A percentile compares a stretch with the other conserved stretches of the same genome.
phyloP scores from a whole-genome alignment of 2,888 invertebrate species.

The Heterodera filipjevi region DNA sequence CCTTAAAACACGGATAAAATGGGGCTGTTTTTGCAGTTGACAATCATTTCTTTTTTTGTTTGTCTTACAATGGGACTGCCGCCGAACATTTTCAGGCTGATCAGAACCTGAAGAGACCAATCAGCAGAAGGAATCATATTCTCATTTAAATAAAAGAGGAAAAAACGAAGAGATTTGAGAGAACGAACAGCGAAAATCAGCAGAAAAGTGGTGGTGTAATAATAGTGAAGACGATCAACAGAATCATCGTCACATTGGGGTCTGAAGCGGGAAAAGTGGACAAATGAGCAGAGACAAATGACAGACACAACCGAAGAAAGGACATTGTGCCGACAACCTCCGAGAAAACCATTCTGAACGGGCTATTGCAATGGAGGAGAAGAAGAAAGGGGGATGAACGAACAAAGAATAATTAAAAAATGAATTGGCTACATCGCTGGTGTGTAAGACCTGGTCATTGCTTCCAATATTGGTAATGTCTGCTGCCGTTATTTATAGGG shows the following conservation, averaged over 20 bases:
- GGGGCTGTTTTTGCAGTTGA: not conserved
- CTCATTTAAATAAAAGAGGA: not conserved
- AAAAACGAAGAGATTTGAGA: not conserved
- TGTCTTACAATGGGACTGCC: conserved; percentile 52
- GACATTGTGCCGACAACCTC: conserved; percentile 65
- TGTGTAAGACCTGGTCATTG: too few relatives aligned
- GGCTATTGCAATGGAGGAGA: not conserved
- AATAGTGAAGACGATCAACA: conserved; percentile 59
- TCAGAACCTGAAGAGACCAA: conserved; percentile 50
- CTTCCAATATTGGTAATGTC: too few relatives aligned
- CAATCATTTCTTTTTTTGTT: not conserved
- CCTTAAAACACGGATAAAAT: conserved; percentile 27
- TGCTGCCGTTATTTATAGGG: too few relatives aligned
- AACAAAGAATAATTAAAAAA: too few relatives aligned
- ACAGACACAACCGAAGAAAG: conserved; percentile 43
- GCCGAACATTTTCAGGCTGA: conserved; percentile 63
- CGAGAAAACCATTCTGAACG: conserved; percentile 59
- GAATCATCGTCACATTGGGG: conserved; percentile 32
- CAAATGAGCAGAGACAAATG: not conserved
- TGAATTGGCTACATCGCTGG: too few relatives aligned
- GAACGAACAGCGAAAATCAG: conserved; percentile 66
- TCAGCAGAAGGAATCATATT: too few relatives aligned
- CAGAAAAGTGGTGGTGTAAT: conserved; percentile 69
- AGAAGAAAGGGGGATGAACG: not conserved
- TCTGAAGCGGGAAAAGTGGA: not conserved